Percentiles rank a stretch among this genome's conserved stretches.
Evolutionary conservation across 2,888 invertebrate genomes (phyloP).

Genomic region (Drosophila antonietae): DNA sequence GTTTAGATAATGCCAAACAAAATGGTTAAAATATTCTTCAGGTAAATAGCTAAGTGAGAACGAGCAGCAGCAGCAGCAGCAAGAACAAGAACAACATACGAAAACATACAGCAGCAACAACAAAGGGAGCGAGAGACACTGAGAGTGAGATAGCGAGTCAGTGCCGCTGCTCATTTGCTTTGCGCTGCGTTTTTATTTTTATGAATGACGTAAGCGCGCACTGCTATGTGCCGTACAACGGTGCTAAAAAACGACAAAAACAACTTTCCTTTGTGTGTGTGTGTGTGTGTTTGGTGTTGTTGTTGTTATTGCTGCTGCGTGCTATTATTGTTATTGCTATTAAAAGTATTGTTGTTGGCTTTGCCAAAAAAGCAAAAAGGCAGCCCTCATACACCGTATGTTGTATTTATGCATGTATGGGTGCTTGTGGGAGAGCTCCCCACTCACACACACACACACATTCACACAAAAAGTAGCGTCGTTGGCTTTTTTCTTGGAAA

Average conservation of each 20-base stretch:
- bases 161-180: slow-evolving; percentile 37
- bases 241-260: slow-evolving; percentile 58
- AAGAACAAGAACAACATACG: slow-evolving; percentile 32
- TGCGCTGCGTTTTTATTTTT: slow-evolving; percentile 68
- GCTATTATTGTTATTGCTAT: slow-evolving; percentile 25
- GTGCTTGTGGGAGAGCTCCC: slow-evolving; percentile 40
- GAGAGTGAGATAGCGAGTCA: slow-evolving; percentile 28
- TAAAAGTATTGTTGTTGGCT: slow-evolving; percentile 33
- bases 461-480: slow-evolving; percentile 56
- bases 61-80: slow-evolving; percentile 12
- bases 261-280: slow-evolving; percentile 52
- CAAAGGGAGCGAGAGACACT: slow-evolving; percentile 15
- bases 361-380: slow-evolving; percentile 52
- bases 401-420: slow-evolving; percentile 16
- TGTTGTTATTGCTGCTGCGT: slow-evolving; percentile 21
- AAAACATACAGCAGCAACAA: slow-evolving; percentile 34
- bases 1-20: slow-evolving; percentile 65
- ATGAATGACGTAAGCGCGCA: slow-evolving; percentile 76
- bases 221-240: slow-evolving; percentile 48
- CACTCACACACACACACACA: slow-evolving; percentile 21
- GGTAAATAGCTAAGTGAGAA: slow-evolving; percentile 59
- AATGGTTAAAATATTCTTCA: slow-evolving; percentile 78
- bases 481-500: slow-evolving; percentile 59
- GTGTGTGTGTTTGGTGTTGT: slow-evolving; percentile 38
- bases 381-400: slow-evolving; percentile 33